A percentile compares a stretch with the other conserved stretches of the same genome.
These are phyloP conservation scores for Acanthococcus lagerstroemiae DNA, from an alignment of 2,888 invertebrate genomes.

Conservation along the genomic window DNA sequence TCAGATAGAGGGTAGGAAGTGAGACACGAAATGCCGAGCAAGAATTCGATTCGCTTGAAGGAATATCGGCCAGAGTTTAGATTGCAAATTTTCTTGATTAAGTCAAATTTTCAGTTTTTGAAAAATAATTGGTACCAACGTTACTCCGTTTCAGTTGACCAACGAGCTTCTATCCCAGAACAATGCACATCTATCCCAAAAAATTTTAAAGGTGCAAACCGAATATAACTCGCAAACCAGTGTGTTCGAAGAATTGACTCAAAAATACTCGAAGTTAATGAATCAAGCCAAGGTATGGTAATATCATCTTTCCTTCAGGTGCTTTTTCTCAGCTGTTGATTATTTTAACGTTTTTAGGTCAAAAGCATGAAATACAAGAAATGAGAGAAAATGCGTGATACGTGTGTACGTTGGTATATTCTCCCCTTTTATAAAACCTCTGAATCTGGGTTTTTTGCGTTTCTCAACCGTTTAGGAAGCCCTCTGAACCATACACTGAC, in stretches of 20 bases:
- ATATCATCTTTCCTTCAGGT: background rate
- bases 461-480: no score
- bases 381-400: no score
- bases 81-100: no score
- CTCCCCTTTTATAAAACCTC: background rate
- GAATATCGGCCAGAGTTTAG: no score
- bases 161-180: slow-evolving; percentile 28
- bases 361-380: no score
- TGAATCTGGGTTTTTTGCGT: background rate
- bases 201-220: slow-evolving; percentile 16
- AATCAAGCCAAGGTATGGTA: slow-evolving; percentile 20
- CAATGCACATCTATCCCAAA: slow-evolving; percentile 20
- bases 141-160: slow-evolving; percentile 6
- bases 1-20: no score
- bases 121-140: no score
- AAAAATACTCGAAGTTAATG: slow-evolving; percentile 12
- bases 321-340: background rate
- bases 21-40: no score
- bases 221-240: slow-evolving; percentile 20
- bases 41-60: no score
- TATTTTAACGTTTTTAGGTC: background rate
- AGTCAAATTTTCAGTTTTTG: no score
- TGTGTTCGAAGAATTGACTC: slow-evolving; percentile 15
- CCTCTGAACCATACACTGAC: no score
- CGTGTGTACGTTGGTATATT: no score